These are phyloP conservation scores for Sesia bembeciformis DNA, from an alignment of 2,888 invertebrate genomes.

Conservation along the genomic window DNA sequence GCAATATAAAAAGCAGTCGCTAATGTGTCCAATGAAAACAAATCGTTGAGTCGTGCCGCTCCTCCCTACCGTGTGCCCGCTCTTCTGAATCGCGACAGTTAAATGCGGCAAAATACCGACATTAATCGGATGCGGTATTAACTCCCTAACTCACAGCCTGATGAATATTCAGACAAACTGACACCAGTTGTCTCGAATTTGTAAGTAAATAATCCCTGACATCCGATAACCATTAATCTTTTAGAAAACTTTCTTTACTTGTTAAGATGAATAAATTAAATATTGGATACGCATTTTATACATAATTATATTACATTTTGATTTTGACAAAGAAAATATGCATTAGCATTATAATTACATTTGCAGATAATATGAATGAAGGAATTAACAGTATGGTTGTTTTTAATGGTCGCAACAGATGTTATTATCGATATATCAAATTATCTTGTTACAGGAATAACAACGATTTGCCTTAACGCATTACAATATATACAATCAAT, in stretches of 20 bases:
- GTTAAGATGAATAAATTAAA: neutral
- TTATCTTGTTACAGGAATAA: no score
- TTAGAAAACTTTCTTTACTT: constrained; percentile 8
- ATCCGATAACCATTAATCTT: constrained; percentile 43
- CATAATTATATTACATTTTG: no score
- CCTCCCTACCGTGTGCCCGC: constrained; percentile 11
- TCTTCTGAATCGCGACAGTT: neutral
- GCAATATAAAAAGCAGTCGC: constrained; percentile 19
- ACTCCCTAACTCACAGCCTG: constrained; percentile 28
- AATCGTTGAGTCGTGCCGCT: constrained; percentile 30
- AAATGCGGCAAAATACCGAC: constrained; percentile 23
- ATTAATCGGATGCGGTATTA: constrained; percentile 40
- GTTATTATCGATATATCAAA: no score
- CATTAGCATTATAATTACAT: no score
- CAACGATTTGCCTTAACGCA: no score
- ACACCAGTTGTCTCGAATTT: constrained; percentile 50
- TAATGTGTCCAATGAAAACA: constrained; percentile 32
- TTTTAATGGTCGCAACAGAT: no score
- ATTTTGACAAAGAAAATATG: no score
- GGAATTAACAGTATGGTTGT: no score
- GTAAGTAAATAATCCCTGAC: constrained; percentile 47
- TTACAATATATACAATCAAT: no score
- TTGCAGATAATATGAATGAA: no score
- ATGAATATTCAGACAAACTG: constrained; percentile 57
- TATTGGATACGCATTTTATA: no score